Conservation (phyloP, 2,113 vertebrate genomes). For the Phyllostomus hastatus region DNA sequence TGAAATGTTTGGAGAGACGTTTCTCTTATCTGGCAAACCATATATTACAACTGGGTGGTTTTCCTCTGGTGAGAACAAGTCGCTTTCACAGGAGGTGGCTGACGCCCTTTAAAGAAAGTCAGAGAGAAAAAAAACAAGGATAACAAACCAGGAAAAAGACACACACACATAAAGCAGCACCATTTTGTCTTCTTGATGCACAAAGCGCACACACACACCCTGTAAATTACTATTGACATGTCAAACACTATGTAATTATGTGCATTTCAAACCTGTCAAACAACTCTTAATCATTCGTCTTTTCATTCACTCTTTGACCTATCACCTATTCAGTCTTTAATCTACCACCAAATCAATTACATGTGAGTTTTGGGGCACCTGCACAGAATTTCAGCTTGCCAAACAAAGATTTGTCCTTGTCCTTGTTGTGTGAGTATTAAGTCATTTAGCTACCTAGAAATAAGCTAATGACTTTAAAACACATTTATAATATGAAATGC, state of each 20-base stretch:
- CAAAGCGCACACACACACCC: no score
- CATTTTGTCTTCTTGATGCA: background rate
- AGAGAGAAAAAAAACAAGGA: background rate
- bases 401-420: background rate
- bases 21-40: slow-evolving; percentile 18
- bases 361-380: background rate
- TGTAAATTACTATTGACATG: background rate
- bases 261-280: background rate
- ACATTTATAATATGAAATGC: background rate
- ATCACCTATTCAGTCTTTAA: background rate
- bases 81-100: background rate
- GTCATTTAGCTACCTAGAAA: background rate
- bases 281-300: background rate
- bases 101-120: slow-evolving; percentile 25
- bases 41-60: background rate
- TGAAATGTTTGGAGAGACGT: background rate
- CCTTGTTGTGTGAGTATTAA: background rate
- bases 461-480: background rate
- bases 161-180: background rate
- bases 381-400: background rate
- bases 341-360: background rate
- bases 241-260: background rate
- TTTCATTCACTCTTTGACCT: background rate
- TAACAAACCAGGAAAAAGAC: background rate
- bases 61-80: background rate